Evolutionary conservation across 2,888 invertebrate species (phyloP).

Genomic region (Laothoe populi): DNA sequence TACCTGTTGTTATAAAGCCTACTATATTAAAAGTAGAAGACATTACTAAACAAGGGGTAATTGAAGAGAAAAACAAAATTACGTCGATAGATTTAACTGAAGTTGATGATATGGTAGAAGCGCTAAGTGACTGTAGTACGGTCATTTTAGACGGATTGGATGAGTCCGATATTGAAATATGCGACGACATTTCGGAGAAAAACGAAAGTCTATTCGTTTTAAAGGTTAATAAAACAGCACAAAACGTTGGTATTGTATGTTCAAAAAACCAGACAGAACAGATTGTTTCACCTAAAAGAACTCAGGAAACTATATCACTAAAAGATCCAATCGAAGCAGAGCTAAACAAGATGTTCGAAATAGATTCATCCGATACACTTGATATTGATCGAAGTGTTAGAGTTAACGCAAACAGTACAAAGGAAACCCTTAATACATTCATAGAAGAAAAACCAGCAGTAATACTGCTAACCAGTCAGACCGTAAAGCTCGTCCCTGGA

Average conservation of each 20-base stretch:
- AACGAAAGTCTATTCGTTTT: no score
- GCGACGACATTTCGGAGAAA: not conserved
- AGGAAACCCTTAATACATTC: not conserved
- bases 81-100: not conserved
- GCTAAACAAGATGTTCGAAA: constrained; percentile 1
- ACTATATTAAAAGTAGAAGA: not conserved
- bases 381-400: not conserved
- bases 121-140: not conserved
- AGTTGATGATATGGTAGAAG: not conserved
- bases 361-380: not conserved
- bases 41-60: not conserved
- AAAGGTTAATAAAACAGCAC: not conserved
- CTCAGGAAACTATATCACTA: not conserved
- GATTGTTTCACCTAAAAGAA: not conserved
- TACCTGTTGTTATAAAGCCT: not conserved
- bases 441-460: no score
- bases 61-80: not conserved
- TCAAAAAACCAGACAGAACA: not conserved
- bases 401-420: not conserved
- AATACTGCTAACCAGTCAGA: no score
- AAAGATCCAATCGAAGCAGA: constrained; percentile 11
- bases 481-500: not conserved
- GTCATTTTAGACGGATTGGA: not conserved
- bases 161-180: not conserved
- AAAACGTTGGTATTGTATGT: not conserved